Conservation (phyloP, 2,113 vertebrate genomes). For the Sceloporus undulatus region DNA sequence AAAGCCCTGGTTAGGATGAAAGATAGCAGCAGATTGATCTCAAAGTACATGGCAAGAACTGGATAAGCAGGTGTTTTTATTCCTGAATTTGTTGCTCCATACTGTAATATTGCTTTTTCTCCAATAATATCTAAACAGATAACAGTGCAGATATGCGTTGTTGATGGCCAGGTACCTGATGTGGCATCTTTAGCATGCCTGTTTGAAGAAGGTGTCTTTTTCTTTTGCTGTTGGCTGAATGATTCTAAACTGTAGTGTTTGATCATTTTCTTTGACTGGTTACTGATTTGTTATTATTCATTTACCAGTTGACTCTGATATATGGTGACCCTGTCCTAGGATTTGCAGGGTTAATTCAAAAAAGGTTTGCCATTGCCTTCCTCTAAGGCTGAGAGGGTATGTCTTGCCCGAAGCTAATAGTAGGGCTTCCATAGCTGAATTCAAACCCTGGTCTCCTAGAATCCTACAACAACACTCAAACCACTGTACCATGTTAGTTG, state of each 20-base stretch:
- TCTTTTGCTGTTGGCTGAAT: background rate
- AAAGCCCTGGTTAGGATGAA: constrained; percentile 7
- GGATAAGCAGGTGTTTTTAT: background rate
- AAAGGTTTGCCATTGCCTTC: too few species aligned
- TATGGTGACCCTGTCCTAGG: too few species aligned
- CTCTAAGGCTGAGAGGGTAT: too few species aligned
- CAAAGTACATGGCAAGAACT: constrained; percentile 3
- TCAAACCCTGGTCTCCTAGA: too few species aligned
- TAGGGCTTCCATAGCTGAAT: too few species aligned
- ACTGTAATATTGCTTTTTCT: background rate
- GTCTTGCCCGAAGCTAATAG: too few species aligned
- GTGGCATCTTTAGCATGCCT: background rate
- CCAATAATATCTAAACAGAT: background rate
- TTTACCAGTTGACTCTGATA: too few species aligned
- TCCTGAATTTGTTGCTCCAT: background rate
- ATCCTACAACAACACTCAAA: too few species aligned
- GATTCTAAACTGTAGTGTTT: background rate
- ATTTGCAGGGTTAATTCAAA: too few species aligned
- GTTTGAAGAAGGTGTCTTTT: background rate
- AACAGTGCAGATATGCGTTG: background rate
- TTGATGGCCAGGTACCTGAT: background rate
- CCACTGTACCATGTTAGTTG: too few species aligned
- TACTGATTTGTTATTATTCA: background rate
- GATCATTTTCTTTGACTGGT: background rate
- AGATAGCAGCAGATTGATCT: constrained; percentile 6